phyloP scores from a whole-genome alignment of 2,113 vertebrate genomes.

The Megaleporinus macrocephalus region DNA sequence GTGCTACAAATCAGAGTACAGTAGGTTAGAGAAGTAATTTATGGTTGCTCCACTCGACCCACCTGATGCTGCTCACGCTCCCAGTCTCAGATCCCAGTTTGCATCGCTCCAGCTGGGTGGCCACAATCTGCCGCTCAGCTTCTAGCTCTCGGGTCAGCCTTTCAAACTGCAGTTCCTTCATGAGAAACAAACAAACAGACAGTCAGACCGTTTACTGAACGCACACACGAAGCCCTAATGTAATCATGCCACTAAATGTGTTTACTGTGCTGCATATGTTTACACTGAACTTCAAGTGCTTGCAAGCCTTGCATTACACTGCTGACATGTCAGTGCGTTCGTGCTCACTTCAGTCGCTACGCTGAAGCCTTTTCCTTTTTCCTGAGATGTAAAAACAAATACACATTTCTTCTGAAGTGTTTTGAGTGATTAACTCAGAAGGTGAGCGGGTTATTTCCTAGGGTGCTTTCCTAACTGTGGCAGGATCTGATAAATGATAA shows the following conservation, averaged over 20 bases:
- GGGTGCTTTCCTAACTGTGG: too few relatives aligned
- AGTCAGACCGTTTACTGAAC: neutral
- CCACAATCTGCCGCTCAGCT: constrained; percentile 97
- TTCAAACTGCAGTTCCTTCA: constrained; percentile 97
- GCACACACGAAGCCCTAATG: constrained; percentile 5
- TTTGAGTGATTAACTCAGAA: neutral
- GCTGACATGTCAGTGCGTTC: neutral
- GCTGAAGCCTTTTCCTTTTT: neutral
- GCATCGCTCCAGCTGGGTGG: constrained; percentile 99
- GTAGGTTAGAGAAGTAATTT: neutral
- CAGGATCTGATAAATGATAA: too few relatives aligned
- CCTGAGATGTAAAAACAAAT: neutral
- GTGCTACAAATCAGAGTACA: too few relatives aligned
- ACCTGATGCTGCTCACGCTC: constrained; percentile 99
- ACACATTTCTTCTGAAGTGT: neutral
- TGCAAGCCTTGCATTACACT: neutral
- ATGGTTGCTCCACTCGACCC: constrained; percentile 56
- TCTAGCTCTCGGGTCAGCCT: constrained; percentile 98
- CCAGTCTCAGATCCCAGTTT: constrained; percentile 98
- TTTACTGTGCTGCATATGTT: constrained; percentile 15
- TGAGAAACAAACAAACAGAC: constrained; percentile 23
- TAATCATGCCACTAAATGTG: constrained; percentile 23
- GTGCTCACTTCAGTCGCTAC: neutral
- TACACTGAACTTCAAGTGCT: constrained; percentile 13
- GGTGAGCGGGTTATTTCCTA: too few relatives aligned